Evolutionary conservation across 1,140 invertebrate species (phyloP), one percentile per base, ranked within the genome.

Genomic region (Stenopsyche tienmushanensis): DNA sequence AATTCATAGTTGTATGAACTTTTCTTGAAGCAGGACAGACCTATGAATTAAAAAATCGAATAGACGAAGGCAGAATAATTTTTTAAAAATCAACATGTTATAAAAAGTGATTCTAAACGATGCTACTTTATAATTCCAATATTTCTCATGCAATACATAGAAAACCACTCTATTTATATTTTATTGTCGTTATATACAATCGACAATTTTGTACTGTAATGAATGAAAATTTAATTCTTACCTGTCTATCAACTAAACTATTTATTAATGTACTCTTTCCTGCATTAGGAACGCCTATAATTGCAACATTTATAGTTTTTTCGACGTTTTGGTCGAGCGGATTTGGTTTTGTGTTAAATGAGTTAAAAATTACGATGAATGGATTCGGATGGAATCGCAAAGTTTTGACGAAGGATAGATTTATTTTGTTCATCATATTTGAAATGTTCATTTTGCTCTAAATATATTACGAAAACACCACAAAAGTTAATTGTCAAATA

Each of bases 191-290:
- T n/a, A n/a, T n/a, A n/a, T n/a, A n/a, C n/a, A 23, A 53, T 20
- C 3, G 17, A 8, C 13, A 21, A 13, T 13, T 53, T 53, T 15
- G 3, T 21, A 8, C 50, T 20, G 26, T 7, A 60, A 10, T 34
- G 29, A 63, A 21, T n/a, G 60, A 23, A 29, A 47, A 29, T 23
- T 63, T 26, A 47, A 8, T 41, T 72, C 74, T 78, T 82, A 94
- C 92, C 74, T 87, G 88, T 80, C 91, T 85, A 47, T 88, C 83
- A 39, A 92, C 82, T 21, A 98, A 82, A 73, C 86, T 82, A 83
- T 98, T 98, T 26, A 96, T 89, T 1, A 98, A 80, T 1, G 95
- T 97, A 78, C 94, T 97, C 79, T 98, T 98, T 42, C 96, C 96
- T 64, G 87, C 87, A 83, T 98, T 98, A 17, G 96, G 95, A 13